These are phyloP conservation scores for Trichomalopsis sarcophagae DNA, from an alignment of 1,140 invertebrate genomes.

Conservation along the genomic window DNA sequence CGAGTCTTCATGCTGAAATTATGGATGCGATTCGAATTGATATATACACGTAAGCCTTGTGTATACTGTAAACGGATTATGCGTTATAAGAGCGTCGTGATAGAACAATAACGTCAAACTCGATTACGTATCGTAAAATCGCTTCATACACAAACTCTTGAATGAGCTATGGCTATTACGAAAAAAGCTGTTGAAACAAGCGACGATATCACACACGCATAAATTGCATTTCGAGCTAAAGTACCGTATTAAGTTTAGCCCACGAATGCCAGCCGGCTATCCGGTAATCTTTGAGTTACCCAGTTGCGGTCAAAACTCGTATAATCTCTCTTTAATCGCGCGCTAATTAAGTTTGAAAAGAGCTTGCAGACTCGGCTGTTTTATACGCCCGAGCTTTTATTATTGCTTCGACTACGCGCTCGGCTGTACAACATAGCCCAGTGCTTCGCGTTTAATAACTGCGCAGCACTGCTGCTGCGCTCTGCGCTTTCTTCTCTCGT, in stretches of 20 bases:
- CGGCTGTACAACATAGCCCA: no score
- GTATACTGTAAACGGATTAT: no score
- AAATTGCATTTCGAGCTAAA: neutral
- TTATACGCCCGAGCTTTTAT: neutral
- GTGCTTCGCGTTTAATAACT: neutral
- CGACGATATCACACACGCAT: neutral
- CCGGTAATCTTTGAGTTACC: constrained; percentile 36
- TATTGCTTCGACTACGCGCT: neutral
- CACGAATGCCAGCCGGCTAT: neutral
- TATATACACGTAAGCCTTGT: no score
- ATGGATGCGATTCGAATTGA: no score
- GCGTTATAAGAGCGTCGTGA: no score
- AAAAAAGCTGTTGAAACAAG: no score
- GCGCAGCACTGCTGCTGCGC: no score
- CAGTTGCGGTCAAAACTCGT: neutral
- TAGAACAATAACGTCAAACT: no score
- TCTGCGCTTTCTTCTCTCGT: neutral
- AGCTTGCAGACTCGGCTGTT: neutral
- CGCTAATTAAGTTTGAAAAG: constrained; percentile 22
- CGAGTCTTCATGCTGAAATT: no score
- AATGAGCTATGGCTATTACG: no score
- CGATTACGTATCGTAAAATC: no score
- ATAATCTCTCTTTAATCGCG: neutral
- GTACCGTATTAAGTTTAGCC: neutral
- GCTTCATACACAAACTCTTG: no score